phyloP scores from a whole-genome alignment of 2,797 vertebrate genomes.

The Eulemur albifrons region DNA sequence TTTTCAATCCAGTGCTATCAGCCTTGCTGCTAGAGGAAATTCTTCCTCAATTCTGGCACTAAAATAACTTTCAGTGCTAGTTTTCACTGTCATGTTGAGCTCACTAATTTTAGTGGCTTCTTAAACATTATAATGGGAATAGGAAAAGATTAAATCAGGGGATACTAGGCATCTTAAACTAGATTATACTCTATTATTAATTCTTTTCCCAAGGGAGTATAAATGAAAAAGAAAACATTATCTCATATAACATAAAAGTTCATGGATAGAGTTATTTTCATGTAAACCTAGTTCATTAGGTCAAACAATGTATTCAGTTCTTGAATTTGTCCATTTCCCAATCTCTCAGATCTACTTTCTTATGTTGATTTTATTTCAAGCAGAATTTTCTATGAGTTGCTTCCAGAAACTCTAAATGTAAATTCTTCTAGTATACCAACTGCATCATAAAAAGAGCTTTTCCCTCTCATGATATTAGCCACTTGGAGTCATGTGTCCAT shows the following conservation, averaged over 20 bases:
- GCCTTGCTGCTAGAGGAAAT: background rate
- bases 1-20: background rate
- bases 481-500: background rate
- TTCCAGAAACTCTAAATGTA: background rate
- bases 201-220: background rate
- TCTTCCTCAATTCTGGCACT: background rate
- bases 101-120: background rate
- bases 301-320: background rate
- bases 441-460: background rate
- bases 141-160: background rate
- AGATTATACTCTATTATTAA: background rate
- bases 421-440: background rate
- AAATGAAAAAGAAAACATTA: background rate
- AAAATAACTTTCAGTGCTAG: background rate
- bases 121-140: background rate
- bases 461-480: background rate
- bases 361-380: background rate
- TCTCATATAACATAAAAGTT: background rate
- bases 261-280: background rate
- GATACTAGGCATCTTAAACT: background rate
- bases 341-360: background rate
- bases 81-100: conserved; percentile 10
- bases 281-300: background rate
- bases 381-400: background rate
- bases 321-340: background rate